Conservation (phyloP, 1,140 invertebrate species). For the Idris sp. region DNA sequence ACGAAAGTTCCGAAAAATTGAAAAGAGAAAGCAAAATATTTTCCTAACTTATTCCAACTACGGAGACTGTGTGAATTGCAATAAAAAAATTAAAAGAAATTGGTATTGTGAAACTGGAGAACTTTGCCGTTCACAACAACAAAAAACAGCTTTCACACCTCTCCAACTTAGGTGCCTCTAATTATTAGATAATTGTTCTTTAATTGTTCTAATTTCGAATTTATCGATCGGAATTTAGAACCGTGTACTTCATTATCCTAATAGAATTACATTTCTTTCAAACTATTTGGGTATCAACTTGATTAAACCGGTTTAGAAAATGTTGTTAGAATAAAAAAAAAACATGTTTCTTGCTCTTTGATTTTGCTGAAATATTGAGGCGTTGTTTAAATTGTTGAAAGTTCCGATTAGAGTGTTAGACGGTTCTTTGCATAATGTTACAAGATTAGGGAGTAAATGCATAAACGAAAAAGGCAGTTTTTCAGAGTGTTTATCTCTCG, state of each 20-base stretch:
- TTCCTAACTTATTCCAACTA: slow-evolving; percentile 48
- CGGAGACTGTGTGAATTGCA: slow-evolving; percentile 38
- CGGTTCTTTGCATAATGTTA: slow-evolving; percentile 3
- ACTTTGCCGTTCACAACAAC: slow-evolving; percentile 26
- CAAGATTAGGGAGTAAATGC: slow-evolving; percentile 4
- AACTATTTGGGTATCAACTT: too few relatives aligned
- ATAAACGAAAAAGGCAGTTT: slow-evolving; percentile 17
- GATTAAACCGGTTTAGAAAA: too few relatives aligned
- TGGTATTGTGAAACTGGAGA: slow-evolving; percentile 41
- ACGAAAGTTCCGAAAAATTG: slow-evolving; percentile 56
- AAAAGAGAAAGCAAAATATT: slow-evolving; percentile 53
- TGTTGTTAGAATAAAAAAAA: too few relatives aligned
- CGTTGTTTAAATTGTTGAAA: too few relatives aligned
- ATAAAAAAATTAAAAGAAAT: slow-evolving; percentile 52
- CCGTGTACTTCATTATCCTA: too few relatives aligned
- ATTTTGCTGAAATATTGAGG: too few relatives aligned
- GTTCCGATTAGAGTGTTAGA: too few relatives aligned
- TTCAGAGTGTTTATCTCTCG: slow-evolving; percentile 20
- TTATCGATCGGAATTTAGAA: slow-evolving; percentile 21
- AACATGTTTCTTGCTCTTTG: too few relatives aligned
- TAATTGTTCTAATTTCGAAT: slow-evolving; percentile 20
- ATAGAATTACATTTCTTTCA: too few relatives aligned
- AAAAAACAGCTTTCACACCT: slow-evolving; percentile 44
- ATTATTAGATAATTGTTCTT: slow-evolving; percentile 42
- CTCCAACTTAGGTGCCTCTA: slow-evolving; percentile 27